These are phyloP conservation scores for Lasioglossum albipes DNA, from an alignment of 1,140 invertebrate species.

Conservation along the genomic window DNA sequence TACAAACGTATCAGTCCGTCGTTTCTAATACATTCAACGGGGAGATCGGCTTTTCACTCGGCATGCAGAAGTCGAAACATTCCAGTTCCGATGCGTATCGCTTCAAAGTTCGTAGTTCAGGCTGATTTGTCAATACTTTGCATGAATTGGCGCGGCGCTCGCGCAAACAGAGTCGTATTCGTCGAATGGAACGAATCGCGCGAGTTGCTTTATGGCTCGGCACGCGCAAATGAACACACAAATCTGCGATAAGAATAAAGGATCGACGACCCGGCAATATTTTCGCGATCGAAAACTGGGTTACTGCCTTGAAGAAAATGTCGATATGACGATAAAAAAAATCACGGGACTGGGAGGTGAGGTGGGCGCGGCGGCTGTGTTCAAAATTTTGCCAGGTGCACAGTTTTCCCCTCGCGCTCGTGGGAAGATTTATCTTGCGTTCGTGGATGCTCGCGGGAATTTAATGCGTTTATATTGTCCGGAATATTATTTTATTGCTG, in stretches of 20 bases:
- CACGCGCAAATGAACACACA: not conserved
- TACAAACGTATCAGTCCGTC: slow-evolving; percentile 9
- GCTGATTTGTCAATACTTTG: not conserved
- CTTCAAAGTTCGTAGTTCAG: not conserved
- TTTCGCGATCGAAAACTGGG: not conserved
- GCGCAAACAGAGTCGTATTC: not conserved
- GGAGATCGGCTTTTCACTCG: not conserved
- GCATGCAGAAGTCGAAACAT: slow-evolving; percentile 10
- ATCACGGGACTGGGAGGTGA: too few species aligned
- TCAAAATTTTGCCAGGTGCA: not conserved
- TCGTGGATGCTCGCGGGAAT: not conserved
- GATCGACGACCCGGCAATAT: not conserved
- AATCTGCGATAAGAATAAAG: not conserved
- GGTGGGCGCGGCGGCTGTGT: not conserved
- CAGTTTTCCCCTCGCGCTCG: too few species aligned
- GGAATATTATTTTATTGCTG: not conserved
- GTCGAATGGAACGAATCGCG: not conserved
- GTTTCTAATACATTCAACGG: slow-evolving; percentile 30
- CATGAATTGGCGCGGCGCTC: not conserved
- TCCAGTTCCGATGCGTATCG: not conserved
- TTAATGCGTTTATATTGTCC: not conserved
- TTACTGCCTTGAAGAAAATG: not conserved
- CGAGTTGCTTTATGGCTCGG: not conserved
- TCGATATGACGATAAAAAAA: not conserved
- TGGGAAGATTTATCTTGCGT: not conserved